phyloP scores from a whole-genome alignment of 1,140 invertebrate species.

The Bombus difficillimus region DNA sequence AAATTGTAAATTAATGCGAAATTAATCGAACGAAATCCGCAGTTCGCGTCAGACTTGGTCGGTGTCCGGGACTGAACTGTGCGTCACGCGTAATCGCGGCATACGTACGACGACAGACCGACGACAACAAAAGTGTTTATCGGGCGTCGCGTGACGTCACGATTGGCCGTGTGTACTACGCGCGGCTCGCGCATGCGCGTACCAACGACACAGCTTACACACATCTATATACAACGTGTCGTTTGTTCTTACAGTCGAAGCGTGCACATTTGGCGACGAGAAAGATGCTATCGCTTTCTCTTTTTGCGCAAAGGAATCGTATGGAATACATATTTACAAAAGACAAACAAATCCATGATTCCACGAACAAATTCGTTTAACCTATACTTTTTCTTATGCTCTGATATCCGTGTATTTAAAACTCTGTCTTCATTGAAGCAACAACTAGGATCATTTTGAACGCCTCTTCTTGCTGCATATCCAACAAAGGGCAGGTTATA shows the following conservation, averaged over 20 bases:
- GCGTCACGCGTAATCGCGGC: conserved; percentile 47
- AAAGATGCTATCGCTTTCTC: conserved; percentile 30
- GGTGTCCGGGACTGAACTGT: conserved; percentile 27
- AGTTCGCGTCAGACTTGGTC: not conserved
- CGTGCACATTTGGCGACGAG: not conserved
- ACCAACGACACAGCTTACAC: not conserved
- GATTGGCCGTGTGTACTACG: conserved; percentile 22
- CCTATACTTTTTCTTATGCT: not conserved
- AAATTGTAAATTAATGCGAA: no score
- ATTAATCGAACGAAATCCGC: not conserved
- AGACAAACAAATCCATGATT: no score
- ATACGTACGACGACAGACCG: conserved; percentile 44
- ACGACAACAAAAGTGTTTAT: conserved; percentile 57
- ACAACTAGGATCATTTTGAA: no score
- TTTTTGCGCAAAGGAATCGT: not conserved
- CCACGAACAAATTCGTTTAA: not conserved
- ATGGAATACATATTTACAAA: not conserved
- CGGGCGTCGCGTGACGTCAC: conserved; percentile 50
- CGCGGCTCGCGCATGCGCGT: conserved; percentile 20
- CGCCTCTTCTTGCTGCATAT: no score
- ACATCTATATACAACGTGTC: not conserved
- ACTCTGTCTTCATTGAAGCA: no score
- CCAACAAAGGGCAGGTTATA: no score
- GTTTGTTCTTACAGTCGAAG: not conserved
- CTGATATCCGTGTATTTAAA: no score